A percentile compares a stretch with the other conserved stretches of the same genome.
Evolutionary conservation across 2,888 invertebrate genomes (phyloP).

Genomic region (Quadroppia sp.): DNA sequence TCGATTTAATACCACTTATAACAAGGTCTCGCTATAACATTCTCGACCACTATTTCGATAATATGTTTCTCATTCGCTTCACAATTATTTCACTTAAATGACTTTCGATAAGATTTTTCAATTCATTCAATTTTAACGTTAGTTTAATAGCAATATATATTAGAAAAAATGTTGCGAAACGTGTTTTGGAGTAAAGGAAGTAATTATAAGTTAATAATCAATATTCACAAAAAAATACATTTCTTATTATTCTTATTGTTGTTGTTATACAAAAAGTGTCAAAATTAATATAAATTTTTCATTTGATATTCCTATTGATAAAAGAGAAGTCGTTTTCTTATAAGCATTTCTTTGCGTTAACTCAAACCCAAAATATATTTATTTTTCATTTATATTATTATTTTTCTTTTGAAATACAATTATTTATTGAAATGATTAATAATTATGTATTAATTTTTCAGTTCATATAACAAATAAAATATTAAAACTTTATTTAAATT

Average conservation of each 20-base stretch:
- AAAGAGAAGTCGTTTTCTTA: background rate
- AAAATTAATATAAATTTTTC: background rate
- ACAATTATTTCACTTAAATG: background rate
- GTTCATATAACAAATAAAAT: background rate
- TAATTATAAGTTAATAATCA: conserved; percentile 2
- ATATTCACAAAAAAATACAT: background rate
- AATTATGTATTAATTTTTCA: background rate
- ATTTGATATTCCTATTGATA: background rate
- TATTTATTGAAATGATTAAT: background rate
- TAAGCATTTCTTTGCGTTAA: background rate
- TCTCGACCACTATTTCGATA: background rate
- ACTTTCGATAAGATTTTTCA: background rate
- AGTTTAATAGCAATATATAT: background rate
- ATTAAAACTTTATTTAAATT: background rate
- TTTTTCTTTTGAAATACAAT: no score
- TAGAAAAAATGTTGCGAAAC: background rate
- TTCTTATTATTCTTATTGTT: background rate
- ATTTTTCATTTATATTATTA: background rate
- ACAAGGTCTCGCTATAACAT: no score
- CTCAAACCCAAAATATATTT: no score
- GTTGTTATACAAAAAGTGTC: background rate
- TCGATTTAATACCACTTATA: no score
- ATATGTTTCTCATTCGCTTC: background rate
- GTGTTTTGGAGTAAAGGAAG: background rate
- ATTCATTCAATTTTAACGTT: no score